A percentile compares a stretch with the other conserved stretches of the same genome.
Conservation (phyloP, 2,113 vertebrate genomes). For the Notothenia coriiceps region DNA sequence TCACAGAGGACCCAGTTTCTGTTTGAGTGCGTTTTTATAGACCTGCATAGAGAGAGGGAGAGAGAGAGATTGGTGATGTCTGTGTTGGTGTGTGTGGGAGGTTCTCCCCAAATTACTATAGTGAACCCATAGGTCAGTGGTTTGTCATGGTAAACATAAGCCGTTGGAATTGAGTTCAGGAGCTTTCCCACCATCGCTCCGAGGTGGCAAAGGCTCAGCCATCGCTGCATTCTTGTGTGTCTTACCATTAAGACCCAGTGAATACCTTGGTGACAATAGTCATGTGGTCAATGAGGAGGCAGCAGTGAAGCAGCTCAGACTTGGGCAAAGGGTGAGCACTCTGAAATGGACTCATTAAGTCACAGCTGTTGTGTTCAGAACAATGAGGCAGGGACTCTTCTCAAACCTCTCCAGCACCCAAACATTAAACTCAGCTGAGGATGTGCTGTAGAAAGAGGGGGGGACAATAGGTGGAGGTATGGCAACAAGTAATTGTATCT, state of each 20-base stretch:
- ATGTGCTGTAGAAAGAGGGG: conserved; percentile 30
- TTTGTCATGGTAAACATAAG: conserved; percentile 80
- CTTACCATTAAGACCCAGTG: conserved; percentile 80
- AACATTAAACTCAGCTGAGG: conserved; percentile 54
- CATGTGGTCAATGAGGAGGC: conserved; percentile 81
- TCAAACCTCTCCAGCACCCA: conserved; percentile 57
- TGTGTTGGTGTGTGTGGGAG: conserved; percentile 31
- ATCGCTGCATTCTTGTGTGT: conserved; percentile 78
- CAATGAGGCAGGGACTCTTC: conserved; percentile 71
- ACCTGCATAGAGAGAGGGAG: conserved; percentile 5
- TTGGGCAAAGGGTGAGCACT: conserved; percentile 71
- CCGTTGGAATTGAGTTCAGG: conserved; percentile 73
- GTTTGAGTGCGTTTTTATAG: conserved; percentile 8
- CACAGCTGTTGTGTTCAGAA: conserved; percentile 80
- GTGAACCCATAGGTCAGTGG: conserved; percentile 73
- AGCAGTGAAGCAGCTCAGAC: conserved; percentile 75
- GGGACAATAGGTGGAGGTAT: conserved; percentile 8
- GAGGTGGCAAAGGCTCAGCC: conserved; percentile 71
- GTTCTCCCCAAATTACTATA: conserved; percentile 66
- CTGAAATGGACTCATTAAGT: conserved; percentile 80
- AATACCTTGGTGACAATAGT: conserved; percentile 79
- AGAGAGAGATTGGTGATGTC: conserved; percentile 30
- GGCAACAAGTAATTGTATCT: conserved; percentile 46
- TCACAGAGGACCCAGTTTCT: conserved; percentile 42
- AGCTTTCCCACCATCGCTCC: conserved; percentile 75